Conservation (phyloP, 2,888 invertebrate genomes). For the Sinhomidia bicolor region DNA sequence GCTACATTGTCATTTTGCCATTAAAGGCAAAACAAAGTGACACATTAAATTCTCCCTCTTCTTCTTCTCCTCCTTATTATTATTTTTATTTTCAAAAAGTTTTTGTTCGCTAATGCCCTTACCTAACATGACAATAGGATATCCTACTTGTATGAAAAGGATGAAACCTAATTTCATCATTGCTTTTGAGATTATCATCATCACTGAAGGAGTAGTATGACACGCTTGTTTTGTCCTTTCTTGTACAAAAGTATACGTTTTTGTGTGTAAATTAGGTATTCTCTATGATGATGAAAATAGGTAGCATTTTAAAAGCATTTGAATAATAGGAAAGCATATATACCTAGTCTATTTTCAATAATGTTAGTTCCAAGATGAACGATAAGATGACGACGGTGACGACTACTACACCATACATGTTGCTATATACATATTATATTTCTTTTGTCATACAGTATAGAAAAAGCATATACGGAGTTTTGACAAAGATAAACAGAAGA, state of each 20-base stretch:
- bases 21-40: not conserved
- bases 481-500: slow-evolving; percentile 4
- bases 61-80: not conserved
- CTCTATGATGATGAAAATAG: not conserved
- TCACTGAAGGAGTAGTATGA: too few relatives aligned
- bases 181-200: too few relatives aligned
- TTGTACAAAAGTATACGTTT: too few relatives aligned
- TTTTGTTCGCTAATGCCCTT: slow-evolving; percentile 21
- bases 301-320: not conserved
- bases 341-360: not conserved
- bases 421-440: too few relatives aligned
- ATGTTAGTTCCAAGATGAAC: not conserved
- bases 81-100: too few relatives aligned
- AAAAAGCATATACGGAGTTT: not conserved
- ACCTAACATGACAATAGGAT: not conserved
- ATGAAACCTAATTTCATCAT: not conserved
- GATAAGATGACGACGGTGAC: not conserved
- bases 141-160: not conserved
- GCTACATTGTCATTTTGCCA: not conserved
- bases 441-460: not conserved
- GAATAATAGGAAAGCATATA: not conserved
- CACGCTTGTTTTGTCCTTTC: too few relatives aligned
- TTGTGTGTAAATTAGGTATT: slow-evolving; percentile 7
- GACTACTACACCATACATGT: too few relatives aligned
- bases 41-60: not conserved